Evolutionary conservation across 2,113 vertebrate species (phyloP).

Genomic region (Sceloporus undulatus): DNA sequence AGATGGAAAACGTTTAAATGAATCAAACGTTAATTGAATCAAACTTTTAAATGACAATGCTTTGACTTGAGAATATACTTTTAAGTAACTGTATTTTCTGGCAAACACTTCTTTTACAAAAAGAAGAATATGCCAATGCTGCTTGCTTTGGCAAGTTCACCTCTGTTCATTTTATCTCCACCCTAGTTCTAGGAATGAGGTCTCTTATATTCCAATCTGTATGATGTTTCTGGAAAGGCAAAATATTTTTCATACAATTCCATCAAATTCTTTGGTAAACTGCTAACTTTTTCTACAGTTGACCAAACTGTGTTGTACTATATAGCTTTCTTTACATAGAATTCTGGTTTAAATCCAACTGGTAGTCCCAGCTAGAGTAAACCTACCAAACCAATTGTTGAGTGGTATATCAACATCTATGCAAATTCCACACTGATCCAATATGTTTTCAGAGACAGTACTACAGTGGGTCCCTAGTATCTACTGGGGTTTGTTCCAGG

Average conservation of each 20-base stretch:
- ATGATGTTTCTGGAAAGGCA: constrained; percentile 63
- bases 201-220: constrained; percentile 54
- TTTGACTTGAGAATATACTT: constrained; percentile 38
- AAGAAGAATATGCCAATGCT: constrained; percentile 56
- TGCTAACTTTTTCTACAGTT: constrained; percentile 53
- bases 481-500: no score
- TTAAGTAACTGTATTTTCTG: constrained; percentile 45
- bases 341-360: constrained; percentile 46
- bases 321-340: constrained; percentile 35
- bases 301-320: constrained; percentile 49
- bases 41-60: constrained; percentile 33
- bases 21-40: constrained; percentile 45
- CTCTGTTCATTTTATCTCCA: constrained; percentile 65
- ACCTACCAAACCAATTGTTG: no score
- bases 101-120: constrained; percentile 48
- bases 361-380: no score
- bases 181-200: constrained; percentile 70
- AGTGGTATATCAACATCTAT: no score
- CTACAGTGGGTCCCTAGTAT: no score
- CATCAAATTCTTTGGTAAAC: constrained; percentile 37
- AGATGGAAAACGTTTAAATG: constrained; percentile 3
- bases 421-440: background rate
- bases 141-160: constrained; percentile 62
- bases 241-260: constrained; percentile 58
- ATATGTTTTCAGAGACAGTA: background rate